phyloP scores from a whole-genome alignment of 2,888 invertebrate species.

The Hoplodrina blanda region DNA sequence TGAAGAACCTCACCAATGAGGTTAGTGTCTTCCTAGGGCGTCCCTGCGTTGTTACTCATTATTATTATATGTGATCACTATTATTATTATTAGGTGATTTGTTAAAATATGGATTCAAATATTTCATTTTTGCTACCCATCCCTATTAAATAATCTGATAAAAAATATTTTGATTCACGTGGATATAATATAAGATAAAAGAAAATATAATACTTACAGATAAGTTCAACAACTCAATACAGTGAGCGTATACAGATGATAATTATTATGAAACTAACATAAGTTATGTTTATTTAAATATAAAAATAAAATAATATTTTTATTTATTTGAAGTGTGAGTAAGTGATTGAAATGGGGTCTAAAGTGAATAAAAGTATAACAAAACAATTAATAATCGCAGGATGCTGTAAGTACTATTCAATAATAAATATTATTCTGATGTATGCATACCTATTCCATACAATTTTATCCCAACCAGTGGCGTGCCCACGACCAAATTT shows the following conservation, averaged over 20 bases:
- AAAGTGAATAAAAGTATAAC: constrained; percentile 2
- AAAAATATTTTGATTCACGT: background rate
- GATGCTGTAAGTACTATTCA: constrained; percentile 22
- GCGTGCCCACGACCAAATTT: too few species aligned
- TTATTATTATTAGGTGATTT: background rate
- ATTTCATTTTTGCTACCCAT: background rate
- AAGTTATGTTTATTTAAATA: background rate
- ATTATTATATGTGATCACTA: too few species aligned
- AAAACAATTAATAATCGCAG: constrained; percentile 27
- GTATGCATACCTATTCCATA: too few species aligned
- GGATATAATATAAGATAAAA: background rate
- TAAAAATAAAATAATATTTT: background rate
- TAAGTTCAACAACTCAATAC: background rate
- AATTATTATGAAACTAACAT: background rate
- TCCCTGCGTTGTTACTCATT: too few species aligned
- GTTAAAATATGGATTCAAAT: background rate
- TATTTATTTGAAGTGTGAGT: background rate
- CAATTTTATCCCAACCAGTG: too few species aligned
- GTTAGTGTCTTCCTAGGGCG: too few species aligned
- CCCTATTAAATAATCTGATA: background rate
- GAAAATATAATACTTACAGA: background rate
- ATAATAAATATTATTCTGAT: background rate
- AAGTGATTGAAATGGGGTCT: constrained; percentile 9
- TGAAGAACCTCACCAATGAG: too few species aligned
- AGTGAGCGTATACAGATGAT: background rate